Evolutionary conservation across 2,797 vertebrate species (phyloP).

Genomic region (Philypnodon macrostomus): DNA sequence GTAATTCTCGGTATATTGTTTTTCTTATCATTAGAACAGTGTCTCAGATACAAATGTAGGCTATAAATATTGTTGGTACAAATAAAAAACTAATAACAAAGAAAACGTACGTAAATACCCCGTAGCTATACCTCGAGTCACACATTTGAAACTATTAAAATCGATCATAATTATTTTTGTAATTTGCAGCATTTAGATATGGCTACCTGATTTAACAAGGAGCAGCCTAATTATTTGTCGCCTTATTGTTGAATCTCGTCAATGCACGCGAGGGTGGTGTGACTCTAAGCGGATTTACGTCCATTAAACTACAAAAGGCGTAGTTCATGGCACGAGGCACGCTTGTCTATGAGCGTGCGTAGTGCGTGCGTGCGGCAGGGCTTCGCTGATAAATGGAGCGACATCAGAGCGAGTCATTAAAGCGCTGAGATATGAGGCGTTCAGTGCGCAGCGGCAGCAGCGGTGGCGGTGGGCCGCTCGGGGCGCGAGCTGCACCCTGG

Average conservation of each 20-base stretch:
- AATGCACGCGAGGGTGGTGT: slow-evolving; percentile 60
- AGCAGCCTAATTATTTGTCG: slow-evolving; percentile 34
- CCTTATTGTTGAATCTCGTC: slow-evolving; percentile 36
- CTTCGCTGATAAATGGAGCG: slow-evolving; percentile 73
- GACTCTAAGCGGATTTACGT: slow-evolving; percentile 72
- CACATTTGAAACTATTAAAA: background rate
- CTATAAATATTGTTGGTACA: too few relatives aligned
- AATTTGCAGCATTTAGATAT: background rate
- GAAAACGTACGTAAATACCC: too few relatives aligned
- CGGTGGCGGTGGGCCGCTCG: slow-evolving; percentile 61
- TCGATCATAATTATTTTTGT: background rate
- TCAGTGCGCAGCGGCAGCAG: slow-evolving; percentile 32
- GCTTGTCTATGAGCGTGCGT: slow-evolving; percentile 54
- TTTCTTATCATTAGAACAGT: too few relatives aligned
- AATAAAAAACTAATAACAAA: too few relatives aligned
- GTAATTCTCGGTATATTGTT: too few relatives aligned
- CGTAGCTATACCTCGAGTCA: too few relatives aligned
- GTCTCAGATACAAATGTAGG: too few relatives aligned
- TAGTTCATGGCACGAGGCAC: slow-evolving; percentile 58
- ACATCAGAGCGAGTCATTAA: slow-evolving; percentile 78
- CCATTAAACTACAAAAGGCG: slow-evolving; percentile 69
- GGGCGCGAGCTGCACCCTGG: slow-evolving; percentile 60
- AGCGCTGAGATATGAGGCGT: slow-evolving; percentile 69
- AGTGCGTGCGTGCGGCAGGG: slow-evolving; percentile 57
- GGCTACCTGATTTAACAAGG: background rate